A percentile compares a stretch with the other conserved stretches of the same genome.
Evolutionary conservation across 2,797 vertebrate species (phyloP).

Genomic region (Macropodus opercularis): DNA sequence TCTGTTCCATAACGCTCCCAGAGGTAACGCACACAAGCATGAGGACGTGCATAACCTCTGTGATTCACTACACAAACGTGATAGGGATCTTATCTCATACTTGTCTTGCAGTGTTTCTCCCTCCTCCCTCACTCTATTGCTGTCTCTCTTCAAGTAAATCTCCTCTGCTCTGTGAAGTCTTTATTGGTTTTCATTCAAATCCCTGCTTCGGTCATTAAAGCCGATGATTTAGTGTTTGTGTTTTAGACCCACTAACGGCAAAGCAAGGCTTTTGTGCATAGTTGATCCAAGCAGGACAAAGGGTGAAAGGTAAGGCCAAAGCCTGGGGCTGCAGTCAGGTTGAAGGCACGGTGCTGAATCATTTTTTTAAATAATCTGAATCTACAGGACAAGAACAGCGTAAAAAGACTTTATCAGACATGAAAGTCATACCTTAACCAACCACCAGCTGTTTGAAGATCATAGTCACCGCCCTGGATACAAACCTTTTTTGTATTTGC

Average conservation of each 20-base stretch:
- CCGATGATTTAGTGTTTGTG: slow-evolving; percentile 63
- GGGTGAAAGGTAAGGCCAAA: slow-evolving; percentile 32
- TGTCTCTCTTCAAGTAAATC: slow-evolving; percentile 58
- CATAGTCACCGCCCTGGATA: neutral
- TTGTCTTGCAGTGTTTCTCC: slow-evolving; percentile 24
- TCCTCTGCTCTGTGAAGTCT: slow-evolving; percentile 42
- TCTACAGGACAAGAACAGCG: neutral
- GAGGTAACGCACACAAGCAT: slow-evolving; percentile 32
- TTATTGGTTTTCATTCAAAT: slow-evolving; percentile 62
- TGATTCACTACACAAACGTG: slow-evolving; percentile 53
- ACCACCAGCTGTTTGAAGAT: neutral
- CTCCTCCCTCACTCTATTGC: slow-evolving; percentile 14
- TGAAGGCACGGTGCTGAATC: neutral
- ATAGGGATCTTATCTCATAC: slow-evolving; percentile 64
- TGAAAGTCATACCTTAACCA: neutral
- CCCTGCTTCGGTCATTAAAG: slow-evolving; percentile 59
- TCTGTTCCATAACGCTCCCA: slow-evolving; percentile 27
- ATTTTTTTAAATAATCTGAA: neutral
- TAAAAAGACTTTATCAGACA: neutral
- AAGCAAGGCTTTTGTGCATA: slow-evolving; percentile 33
- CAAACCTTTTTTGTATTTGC: slow-evolving; percentile 2
- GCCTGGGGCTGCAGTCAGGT: neutral
- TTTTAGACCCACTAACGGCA: slow-evolving; percentile 26
- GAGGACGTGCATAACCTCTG: slow-evolving; percentile 16
- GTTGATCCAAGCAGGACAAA: slow-evolving; percentile 26